Base-by-base conservation (phyloP, 1,140 invertebrate genomes). In the Fopius arisanus region DNA sequence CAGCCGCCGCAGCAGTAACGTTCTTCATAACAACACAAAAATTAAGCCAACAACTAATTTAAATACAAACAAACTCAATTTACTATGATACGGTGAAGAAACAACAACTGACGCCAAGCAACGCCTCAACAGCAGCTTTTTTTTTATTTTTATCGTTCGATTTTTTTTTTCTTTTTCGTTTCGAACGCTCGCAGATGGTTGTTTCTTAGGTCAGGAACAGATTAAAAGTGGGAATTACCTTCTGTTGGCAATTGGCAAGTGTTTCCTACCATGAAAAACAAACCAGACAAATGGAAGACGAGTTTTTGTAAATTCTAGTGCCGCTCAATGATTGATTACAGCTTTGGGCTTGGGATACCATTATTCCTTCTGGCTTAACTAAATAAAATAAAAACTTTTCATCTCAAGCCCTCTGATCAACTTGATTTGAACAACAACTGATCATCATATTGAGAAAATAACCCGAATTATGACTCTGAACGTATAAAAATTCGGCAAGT, bases 1-100 rank as follows among this genome's bases (percentile, higher is more conserved):
- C 78, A 79, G 43, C 76, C 65, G 65, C 77, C 78, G 65, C 82
- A 80, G 77, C 84, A 86, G 82, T 85, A 87, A 84, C 80, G 77
- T 81, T 79, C 81, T 78, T 74, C 73, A 77, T 72, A 72, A 62
- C 10, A 65, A 70, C 23, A 12, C 29, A 59, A 70, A 37, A 41
- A 62, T 21, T 40, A 28, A 65, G 48, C 9, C 26, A 59, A 19
- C 51, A 70, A 77, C 75, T 70, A 78, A 70, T 68, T 23, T 12
- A 54, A 43, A 51, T 43, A 62, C 5, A 54, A 70, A 59, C 43
- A 66, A 71, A 71, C 33, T 29, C 43, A 41, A 72, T 28, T 19
- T 6, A 65, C 14, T 33, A 16, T n/a, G n/a, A n/a, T n/a, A 65
- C n/a, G 12, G 19, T 33, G 14, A 21, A 26, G 19, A 28, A 16